Evolutionary conservation across 1,140 invertebrate genomes (phyloP), one percentile per base, ranked within the genome.

Genomic region (Bombus superbus): DNA sequence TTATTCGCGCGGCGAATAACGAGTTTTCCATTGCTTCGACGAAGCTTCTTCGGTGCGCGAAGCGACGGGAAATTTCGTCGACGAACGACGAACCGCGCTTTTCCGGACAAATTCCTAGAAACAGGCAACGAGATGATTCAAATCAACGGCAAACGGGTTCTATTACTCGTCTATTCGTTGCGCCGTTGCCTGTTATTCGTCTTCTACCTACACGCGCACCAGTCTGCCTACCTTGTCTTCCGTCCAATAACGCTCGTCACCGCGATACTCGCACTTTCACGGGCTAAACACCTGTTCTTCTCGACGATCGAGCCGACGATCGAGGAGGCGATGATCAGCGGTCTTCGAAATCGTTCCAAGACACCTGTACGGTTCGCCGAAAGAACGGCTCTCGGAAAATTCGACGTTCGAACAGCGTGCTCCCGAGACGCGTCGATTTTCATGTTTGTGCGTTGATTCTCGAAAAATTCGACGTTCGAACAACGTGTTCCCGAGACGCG

Each of bases 231-330:
- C 75, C 59, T 84, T n/a, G 57, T 57, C 62, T 69, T 71, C 75
- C 64, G 59, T 78, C 66, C 47, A 44, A 35, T 78, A 83, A 57
- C 72, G 59, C 28, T 81, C 22, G 32, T 73, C 86, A 78, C 47
- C 57, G 44, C 68, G 18, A 68, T 57, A 79, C 59, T 85, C 74
- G 62, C 78, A 75, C 86, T 88, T 88, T 89, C 88, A 66, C 83
- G 22, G 22, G 69, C 38, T 64, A 72, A 88, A 89, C 88, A 88
- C 86, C 79, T 88, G 88, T 86, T 79, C 74, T 22, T 81, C 79
- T 32, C 15, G 74, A 53, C 57, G 42, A 88, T 76, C 69, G 57
- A 69, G 47, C 81, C 0, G 47, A 53, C 47, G 47, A 6, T 69
- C 47, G 59, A 22, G 66, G 8, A 84, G 32, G 32, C 32, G 32